These are phyloP conservation scores for Gryon sp. DNA, from an alignment of 1,140 invertebrate species.

Conservation along the genomic window DNA sequence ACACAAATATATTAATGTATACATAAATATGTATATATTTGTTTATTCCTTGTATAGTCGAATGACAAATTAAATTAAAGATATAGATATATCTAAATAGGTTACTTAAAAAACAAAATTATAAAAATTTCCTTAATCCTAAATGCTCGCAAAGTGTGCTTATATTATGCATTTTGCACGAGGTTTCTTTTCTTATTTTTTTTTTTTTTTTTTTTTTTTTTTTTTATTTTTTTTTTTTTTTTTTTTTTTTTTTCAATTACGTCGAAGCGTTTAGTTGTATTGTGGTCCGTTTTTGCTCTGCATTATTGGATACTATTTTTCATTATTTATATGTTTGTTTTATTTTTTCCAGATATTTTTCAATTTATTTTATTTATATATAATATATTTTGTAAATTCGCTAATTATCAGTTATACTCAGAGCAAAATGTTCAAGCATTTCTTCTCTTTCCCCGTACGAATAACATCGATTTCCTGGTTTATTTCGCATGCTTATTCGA, in stretches of 20 bases:
- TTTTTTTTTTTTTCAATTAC: constrained; percentile 13
- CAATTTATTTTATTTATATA: not conserved
- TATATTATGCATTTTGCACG: constrained; percentile 63
- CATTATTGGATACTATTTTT: not conserved
- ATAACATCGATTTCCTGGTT: constrained; percentile 69
- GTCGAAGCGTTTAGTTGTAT: constrained; percentile 66
- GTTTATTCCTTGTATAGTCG: constrained; percentile 52
- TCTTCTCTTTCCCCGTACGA: constrained; percentile 63
- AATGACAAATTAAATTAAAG: constrained; percentile 69
- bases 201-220: too few species aligned
- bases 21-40: constrained; percentile 13
- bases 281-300: constrained; percentile 44
- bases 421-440: constrained; percentile 67
- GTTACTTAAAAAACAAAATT: constrained; percentile 71
- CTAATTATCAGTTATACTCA: constrained; percentile 60
- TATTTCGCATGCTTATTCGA: constrained; percentile 61
- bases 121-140: constrained; percentile 72
- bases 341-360: constrained; percentile 1
- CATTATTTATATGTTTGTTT: not conserved
- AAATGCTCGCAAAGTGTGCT: constrained; percentile 68
- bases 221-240: too few species aligned
- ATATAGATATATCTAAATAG: constrained; percentile 67
- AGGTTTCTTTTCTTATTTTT: too few species aligned
- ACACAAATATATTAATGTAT: not conserved
- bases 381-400: constrained; percentile 56